Evolutionary conservation across 2,888 invertebrate genomes (phyloP).

Genomic region (Lacanobia oleracea): DNA sequence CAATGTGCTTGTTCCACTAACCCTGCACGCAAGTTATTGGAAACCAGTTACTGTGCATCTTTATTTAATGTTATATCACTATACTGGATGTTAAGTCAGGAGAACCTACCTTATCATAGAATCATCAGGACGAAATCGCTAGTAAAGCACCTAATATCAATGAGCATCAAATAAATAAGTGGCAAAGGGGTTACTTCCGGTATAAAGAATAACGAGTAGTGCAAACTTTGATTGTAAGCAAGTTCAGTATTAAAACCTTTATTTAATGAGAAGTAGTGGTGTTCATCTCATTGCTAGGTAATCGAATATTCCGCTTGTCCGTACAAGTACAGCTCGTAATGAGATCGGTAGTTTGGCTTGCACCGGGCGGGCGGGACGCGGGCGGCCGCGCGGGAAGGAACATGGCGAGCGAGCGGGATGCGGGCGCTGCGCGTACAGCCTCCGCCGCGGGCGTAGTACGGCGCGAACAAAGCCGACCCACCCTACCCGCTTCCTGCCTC

Average conservation of each 20-base stretch:
- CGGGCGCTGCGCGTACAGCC: constrained; percentile 89
- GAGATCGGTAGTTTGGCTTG: constrained; percentile 57
- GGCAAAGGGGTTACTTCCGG: constrained; percentile 2
- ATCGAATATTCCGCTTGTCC: constrained; percentile 57
- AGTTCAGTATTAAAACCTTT: constrained; percentile 2
- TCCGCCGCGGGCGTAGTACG: constrained; percentile 86
- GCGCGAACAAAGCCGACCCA: constrained; percentile 84
- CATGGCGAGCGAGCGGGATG: constrained; percentile 86
- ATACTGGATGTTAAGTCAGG: constrained; percentile 1
- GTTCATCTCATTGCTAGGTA: constrained; percentile 54
- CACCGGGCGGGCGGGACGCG: constrained; percentile 61
- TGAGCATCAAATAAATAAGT: not conserved
- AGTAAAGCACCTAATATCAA: not conserved
- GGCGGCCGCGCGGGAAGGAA: constrained; percentile 71
- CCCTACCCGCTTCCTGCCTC: constrained; percentile 80
- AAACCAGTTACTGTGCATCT: constrained; percentile 52
- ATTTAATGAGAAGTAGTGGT: constrained; percentile 31
- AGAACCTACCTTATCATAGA: not conserved
- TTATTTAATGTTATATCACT: constrained; percentile 56
- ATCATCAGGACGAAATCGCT: constrained; percentile 5
- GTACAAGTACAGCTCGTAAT: constrained; percentile 52
- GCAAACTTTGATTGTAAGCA: not conserved
- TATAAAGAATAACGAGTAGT: constrained; percentile 1
- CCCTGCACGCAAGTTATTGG: constrained; percentile 45
- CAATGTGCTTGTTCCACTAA: constrained; percentile 51